Conservation (phyloP, 2,797 vertebrate species). For the Iguana delicatissima region DNA sequence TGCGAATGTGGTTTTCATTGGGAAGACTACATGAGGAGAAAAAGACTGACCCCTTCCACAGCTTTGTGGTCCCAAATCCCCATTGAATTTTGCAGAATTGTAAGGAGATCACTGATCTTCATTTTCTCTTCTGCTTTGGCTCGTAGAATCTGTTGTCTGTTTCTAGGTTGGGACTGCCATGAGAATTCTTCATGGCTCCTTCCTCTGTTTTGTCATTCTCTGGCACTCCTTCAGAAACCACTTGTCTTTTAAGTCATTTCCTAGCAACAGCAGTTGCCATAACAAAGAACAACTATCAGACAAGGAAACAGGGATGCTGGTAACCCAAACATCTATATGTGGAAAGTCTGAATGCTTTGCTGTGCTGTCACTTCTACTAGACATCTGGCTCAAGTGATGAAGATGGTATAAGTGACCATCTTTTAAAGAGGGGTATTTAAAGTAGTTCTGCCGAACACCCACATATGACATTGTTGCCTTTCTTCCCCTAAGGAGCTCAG, state of each 20-base stretch:
- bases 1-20: not conserved
- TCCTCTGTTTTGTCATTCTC: accelerated
- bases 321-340: constrained; percentile 6
- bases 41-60: no score
- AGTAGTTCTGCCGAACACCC: not conserved
- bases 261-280: not conserved
- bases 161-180: not conserved
- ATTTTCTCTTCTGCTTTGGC: not conserved
- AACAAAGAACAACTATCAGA: not conserved
- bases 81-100: not conserved
- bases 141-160: not conserved
- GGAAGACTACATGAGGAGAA: no score
- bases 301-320: not conserved
- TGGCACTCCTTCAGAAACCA: not conserved
- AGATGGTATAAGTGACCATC: not conserved
- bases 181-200: not conserved
- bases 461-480: not conserved
- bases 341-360: accelerated
- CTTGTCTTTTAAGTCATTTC: not conserved
- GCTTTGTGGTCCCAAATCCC: not conserved
- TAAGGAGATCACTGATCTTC: not conserved
- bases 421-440: accelerated
- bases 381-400: not conserved
- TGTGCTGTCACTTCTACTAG: accelerated
- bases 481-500: not conserved